These are phyloP conservation scores for Calameuta pallipes DNA, from an alignment of 2,888 invertebrate genomes.

Conservation along the genomic window DNA sequence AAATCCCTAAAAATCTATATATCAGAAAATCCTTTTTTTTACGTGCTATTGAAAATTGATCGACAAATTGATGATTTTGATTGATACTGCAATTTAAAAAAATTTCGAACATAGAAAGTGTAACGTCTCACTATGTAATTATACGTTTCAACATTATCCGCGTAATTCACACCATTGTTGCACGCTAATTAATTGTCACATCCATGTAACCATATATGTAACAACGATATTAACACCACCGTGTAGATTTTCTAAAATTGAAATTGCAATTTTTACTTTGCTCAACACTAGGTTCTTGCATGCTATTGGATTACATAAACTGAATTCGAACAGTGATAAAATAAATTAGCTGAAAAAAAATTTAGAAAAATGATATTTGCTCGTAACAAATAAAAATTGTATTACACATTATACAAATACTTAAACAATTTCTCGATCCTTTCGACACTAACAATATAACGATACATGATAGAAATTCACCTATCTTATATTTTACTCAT, in stretches of 20 bases:
- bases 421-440: too few relatives aligned
- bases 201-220: background rate
- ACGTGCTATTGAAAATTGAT: background rate
- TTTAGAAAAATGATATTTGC: too few relatives aligned
- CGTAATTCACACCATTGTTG: background rate
- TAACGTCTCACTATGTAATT: background rate
- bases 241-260: background rate
- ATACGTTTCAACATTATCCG: background rate
- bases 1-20: background rate
- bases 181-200: background rate
- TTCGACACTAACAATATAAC: too few relatives aligned
- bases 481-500: too few relatives aligned
- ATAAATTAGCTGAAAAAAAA: too few relatives aligned
- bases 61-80: background rate
- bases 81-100: background rate
- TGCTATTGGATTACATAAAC: background rate
- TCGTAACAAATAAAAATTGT: too few relatives aligned
- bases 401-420: too few relatives aligned
- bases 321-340: background rate
- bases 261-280: background rate
- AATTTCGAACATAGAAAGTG: background rate
- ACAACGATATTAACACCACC: background rate
- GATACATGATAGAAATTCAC: too few relatives aligned
- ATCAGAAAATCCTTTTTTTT: background rate
- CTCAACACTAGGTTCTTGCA: background rate